These are phyloP conservation scores for Zalophus californianus DNA, from an alignment of 2,797 vertebrate species.

Conservation along the genomic window DNA sequence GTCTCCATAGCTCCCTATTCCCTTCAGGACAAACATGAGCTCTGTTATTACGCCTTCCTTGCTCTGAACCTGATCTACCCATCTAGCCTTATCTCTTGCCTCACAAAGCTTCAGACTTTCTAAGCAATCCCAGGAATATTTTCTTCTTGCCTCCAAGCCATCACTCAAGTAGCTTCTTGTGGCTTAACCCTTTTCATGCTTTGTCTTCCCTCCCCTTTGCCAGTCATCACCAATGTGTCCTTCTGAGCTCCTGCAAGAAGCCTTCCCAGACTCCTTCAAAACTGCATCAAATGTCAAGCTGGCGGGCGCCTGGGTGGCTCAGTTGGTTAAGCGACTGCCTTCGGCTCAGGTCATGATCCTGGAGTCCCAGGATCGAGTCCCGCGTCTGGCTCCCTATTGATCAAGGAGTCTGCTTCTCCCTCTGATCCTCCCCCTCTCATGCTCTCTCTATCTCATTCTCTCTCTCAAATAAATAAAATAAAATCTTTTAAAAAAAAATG, in stretches of 20 bases:
- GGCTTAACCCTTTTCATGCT: not conserved
- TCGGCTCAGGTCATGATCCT: too few species aligned
- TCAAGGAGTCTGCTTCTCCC: too few species aligned
- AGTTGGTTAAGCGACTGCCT: too few species aligned
- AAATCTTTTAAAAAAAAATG: not conserved
- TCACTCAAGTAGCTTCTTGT: slow-evolving; percentile 9
- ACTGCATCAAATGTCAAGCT: not conserved
- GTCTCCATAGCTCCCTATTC: not conserved
- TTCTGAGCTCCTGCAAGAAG: slow-evolving; percentile 16
- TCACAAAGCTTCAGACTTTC: not conserved
- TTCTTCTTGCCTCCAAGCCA: slow-evolving; percentile 24
- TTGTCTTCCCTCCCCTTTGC: not conserved
- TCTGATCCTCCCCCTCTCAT: too few species aligned
- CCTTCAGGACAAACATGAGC: not conserved
- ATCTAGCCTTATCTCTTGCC: not conserved
- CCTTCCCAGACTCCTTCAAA: not conserved
- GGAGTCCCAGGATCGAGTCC: too few species aligned
- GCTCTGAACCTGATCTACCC: not conserved
- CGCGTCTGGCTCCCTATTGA: too few species aligned
- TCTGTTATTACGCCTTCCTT: not conserved
- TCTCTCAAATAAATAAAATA: too few species aligned
- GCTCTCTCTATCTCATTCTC: too few species aligned
- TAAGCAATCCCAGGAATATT: slow-evolving; percentile 16
- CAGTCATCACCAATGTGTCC: not conserved
- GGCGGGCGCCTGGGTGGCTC: too few species aligned